These are phyloP conservation scores for Argya squamiceps DNA, from an alignment of 2,797 vertebrate genomes.

Conservation along the genomic window DNA sequence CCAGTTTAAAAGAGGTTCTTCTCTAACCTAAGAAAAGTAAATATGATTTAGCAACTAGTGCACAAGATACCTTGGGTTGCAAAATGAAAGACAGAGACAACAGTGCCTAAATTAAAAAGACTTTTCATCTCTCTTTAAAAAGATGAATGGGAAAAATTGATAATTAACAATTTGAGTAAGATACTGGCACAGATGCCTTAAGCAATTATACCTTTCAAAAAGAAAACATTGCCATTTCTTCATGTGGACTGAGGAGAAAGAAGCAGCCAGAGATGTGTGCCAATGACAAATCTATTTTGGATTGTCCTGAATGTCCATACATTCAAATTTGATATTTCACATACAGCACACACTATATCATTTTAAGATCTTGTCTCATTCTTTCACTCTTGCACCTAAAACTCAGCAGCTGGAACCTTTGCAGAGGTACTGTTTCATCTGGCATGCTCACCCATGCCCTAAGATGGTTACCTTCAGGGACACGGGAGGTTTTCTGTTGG, in stretches of 20 bases:
- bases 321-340: neutral
- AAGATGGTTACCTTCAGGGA: neutral
- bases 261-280: fast-evolving
- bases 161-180: neutral
- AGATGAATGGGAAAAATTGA: neutral
- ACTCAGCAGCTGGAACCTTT: neutral
- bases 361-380: neutral
- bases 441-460: neutral
- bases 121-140: neutral
- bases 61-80: neutral
- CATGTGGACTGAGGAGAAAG: neutral
- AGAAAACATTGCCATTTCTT: neutral
- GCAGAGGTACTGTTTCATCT: neutral
- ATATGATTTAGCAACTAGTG: neutral
- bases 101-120: neutral
- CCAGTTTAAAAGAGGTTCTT: neutral
- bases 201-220: neutral
- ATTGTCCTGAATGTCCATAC: neutral
- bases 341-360: neutral
- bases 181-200: neutral
- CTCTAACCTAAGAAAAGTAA: neutral
- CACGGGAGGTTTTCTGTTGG: neutral
- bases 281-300: neutral
- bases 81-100: neutral
- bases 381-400: neutral